phyloP scores from a whole-genome alignment of 2,888 invertebrate genomes.

The Meghimatium bilineatum region DNA sequence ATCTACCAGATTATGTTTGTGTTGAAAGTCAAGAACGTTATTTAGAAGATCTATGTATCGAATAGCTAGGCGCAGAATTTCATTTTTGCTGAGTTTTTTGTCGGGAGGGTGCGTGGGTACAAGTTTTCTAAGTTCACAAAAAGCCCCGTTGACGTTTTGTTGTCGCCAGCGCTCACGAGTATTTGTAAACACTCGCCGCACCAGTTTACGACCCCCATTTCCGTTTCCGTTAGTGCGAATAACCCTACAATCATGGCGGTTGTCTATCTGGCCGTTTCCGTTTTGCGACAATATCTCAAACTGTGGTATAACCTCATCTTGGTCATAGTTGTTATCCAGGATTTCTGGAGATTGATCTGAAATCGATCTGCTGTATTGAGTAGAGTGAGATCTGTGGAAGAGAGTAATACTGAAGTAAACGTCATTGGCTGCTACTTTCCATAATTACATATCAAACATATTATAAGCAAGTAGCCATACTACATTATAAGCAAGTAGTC shows the following conservation, averaged over 20 bases:
- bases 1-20: slow-evolving; percentile 50
- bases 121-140: slow-evolving; percentile 91
- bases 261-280: slow-evolving; percentile 2
- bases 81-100: slow-evolving; percentile 96
- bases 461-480: no score
- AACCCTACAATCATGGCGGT: not conserved
- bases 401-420: no score
- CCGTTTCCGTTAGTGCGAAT: not conserved
- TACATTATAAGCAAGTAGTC: no score
- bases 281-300: not conserved
- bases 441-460: no score
- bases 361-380: not conserved
- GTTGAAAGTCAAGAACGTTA: slow-evolving; percentile 93
- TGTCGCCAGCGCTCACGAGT: slow-evolving; percentile 96
- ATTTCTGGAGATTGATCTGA: not conserved
- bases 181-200: slow-evolving; percentile 86
- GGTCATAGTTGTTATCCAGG: not conserved
- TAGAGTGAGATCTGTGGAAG: not conserved
- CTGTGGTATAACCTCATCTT: not conserved
- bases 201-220: slow-evolving; percentile 55
- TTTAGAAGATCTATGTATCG: slow-evolving; percentile 92
- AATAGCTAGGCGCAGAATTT: slow-evolving; percentile 94
- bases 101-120: slow-evolving; percentile 98
- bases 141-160: slow-evolving; percentile 97
- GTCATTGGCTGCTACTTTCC: no score